Conservation (phyloP, 2,888 invertebrate species). For the Catocala fraxini region DNA sequence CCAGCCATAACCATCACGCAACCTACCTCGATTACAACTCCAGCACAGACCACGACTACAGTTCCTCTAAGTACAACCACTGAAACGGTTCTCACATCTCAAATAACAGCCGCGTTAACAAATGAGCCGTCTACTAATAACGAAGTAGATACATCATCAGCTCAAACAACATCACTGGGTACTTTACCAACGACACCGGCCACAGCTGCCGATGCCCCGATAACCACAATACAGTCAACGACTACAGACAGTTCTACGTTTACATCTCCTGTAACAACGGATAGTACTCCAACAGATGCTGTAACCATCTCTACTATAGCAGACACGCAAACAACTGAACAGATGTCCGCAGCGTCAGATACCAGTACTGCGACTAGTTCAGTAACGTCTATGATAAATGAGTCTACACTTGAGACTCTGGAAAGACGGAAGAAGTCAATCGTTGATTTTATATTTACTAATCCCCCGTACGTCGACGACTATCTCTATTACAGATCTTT, state of each 20-base stretch:
- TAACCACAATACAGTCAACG: conserved; percentile 28
- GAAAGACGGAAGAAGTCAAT: conserved; percentile 78
- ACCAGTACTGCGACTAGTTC: conserved; percentile 44
- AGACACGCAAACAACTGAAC: conserved; percentile 38
- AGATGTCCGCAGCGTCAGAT: conserved; percentile 34
- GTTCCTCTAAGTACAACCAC: conserved; percentile 34
- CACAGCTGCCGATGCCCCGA: conserved; percentile 13
- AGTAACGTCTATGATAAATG: conserved; percentile 47
- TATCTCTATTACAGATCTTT: conserved; percentile 75
- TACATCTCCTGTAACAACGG: conserved; percentile 21
- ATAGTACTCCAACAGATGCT: conserved; percentile 29
- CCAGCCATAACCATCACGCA: conserved; percentile 1
- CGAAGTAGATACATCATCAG: conserved; percentile 56
- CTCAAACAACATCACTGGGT: conserved; percentile 35
- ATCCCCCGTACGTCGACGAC: conserved; percentile 75
- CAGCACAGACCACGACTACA: conserved; percentile 30
- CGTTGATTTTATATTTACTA: conserved; percentile 77
- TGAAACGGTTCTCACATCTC: conserved; percentile 50
- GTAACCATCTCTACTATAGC: conserved; percentile 21
- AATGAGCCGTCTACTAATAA: conserved; percentile 60
- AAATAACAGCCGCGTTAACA: conserved; percentile 50
- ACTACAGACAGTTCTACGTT: conserved; percentile 31
- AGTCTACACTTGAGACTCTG: conserved; percentile 69
- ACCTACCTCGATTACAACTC: conserved; percentile 6
- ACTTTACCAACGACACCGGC: conserved; percentile 23